Conservation (phyloP, 2,113 vertebrate species). For the Perognathus longimembris region DNA sequence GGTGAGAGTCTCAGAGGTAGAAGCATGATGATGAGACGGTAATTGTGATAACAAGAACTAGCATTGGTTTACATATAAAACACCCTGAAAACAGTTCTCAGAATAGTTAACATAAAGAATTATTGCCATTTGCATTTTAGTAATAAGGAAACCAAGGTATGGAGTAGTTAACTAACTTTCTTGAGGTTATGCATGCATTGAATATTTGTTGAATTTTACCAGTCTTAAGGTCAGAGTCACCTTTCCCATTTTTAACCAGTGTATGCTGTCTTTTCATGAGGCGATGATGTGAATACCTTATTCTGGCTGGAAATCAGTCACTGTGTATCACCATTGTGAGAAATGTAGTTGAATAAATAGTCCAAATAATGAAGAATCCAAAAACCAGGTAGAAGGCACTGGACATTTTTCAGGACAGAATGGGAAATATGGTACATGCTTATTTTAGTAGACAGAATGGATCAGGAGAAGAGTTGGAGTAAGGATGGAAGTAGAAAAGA, state of each 20-base stretch:
- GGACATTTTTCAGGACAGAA: not conserved
- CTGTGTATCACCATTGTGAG: not conserved
- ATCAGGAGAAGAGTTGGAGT: not conserved
- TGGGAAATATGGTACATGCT: not conserved
- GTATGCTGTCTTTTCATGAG: not conserved
- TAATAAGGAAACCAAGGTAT: not conserved
- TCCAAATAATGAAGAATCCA: not conserved
- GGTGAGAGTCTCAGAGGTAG: not conserved
- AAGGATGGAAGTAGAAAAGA: not conserved
- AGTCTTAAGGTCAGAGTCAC: not conserved
- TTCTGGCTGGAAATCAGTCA: not conserved
- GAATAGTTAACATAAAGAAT: not conserved
- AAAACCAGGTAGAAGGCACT: not conserved
- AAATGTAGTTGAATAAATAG: not conserved
- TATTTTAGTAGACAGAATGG: not conserved
- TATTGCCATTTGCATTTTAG: conserved; percentile 14
- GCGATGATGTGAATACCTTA: not conserved
- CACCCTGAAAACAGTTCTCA: not conserved
- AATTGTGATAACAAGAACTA: not conserved
- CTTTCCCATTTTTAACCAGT: not conserved
- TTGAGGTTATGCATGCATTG: not conserved
- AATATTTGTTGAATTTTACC: not conserved
- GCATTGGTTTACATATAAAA: not conserved
- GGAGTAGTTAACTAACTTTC: not conserved
- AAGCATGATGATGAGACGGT: not conserved